A percentile compares a stretch with the other conserved stretches of the same genome.
These are phyloP conservation scores for Heliconius charithonia DNA, from an alignment of 2,888 invertebrate genomes.

Conservation along the genomic window DNA sequence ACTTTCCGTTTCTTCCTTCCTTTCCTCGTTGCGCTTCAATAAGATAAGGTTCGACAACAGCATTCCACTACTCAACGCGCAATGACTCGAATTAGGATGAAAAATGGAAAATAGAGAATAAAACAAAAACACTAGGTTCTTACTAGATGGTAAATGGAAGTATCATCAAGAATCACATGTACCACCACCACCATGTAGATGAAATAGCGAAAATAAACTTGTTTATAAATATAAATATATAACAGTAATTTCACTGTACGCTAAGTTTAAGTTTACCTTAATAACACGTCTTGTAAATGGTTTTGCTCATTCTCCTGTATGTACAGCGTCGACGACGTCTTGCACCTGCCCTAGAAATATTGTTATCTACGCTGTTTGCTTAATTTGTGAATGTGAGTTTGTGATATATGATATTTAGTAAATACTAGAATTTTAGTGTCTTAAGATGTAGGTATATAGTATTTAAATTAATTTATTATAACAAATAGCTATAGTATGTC, in stretches of 20 bases:
- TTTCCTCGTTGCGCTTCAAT: too few species aligned
- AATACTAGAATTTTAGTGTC: background rate
- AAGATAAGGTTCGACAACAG: too few species aligned
- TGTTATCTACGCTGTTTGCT: constrained; percentile 40
- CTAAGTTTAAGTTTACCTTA: constrained; percentile 1
- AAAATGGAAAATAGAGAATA: background rate
- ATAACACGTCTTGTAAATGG: constrained; percentile 24
- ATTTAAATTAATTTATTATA: background rate
- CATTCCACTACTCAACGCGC: too few species aligned
- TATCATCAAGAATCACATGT: background rate
- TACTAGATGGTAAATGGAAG: background rate
- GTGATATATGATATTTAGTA: background rate
- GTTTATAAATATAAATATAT: background rate
- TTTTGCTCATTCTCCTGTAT: constrained; percentile 19
- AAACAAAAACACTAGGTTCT: background rate
- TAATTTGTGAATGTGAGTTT: constrained; percentile 34
- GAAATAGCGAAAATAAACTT: background rate
- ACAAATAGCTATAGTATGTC: background rate
- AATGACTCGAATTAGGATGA: too few species aligned
- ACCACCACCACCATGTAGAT: too few species aligned
- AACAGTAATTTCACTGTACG: background rate
- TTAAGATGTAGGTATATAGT: background rate
- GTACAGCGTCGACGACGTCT: constrained; percentile 26
- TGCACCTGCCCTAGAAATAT: constrained; percentile 44
- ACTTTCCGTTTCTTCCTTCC: too few species aligned